Evolutionary conservation across 2,797 vertebrate species (phyloP).

Genomic region (Zalophus californianus): DNA sequence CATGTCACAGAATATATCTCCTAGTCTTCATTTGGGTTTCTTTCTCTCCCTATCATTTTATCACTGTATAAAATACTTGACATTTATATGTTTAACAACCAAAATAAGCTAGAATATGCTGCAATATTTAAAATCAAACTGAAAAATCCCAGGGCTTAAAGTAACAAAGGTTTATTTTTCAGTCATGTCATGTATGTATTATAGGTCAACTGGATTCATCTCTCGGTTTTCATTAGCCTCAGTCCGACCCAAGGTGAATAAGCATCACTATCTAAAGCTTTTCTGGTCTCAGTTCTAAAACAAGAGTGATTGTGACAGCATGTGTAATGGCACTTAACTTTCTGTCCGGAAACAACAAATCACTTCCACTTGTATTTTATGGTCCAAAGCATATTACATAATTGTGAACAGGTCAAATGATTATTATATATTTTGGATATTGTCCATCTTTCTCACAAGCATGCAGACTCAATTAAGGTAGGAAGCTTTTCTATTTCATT

Average conservation of each 20-base stretch:
- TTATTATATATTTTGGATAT: neutral
- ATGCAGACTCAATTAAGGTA: neutral
- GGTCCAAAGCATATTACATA: neutral
- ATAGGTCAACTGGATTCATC: neutral
- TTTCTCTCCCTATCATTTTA: neutral
- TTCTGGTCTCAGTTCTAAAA: neutral
- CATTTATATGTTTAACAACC: neutral
- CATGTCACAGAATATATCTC: neutral
- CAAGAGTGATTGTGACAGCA: neutral
- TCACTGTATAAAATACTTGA: neutral
- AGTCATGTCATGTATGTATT: neutral
- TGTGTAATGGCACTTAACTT: neutral
- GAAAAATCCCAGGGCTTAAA: neutral
- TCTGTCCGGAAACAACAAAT: neutral
- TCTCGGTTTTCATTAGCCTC: neutral
- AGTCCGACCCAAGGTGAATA: neutral
- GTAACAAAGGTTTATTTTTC: neutral
- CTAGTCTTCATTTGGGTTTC: neutral
- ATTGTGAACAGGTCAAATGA: neutral
- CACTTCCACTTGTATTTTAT: neutral
- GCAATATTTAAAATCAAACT: neutral
- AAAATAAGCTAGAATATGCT: neutral
- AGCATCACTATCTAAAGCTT: neutral
- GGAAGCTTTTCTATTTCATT: neutral
- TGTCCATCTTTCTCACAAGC: neutral